Percentiles rank a stretch among this genome's conserved stretches.
These are phyloP conservation scores for Calameuta pallipes DNA, from an alignment of 2,888 invertebrate genomes.

Conservation along the genomic window DNA sequence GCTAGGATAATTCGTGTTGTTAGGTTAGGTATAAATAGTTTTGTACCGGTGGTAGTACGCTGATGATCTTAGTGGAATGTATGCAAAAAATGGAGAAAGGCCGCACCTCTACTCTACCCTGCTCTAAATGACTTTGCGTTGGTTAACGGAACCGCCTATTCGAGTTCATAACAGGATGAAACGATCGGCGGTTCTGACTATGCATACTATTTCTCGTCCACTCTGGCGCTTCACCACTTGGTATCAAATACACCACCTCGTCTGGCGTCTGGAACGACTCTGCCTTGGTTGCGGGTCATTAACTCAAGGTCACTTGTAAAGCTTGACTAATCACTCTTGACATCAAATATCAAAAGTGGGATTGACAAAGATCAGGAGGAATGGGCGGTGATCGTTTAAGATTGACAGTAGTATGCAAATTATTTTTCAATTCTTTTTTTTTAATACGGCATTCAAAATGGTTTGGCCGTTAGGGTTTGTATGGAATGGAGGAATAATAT, in stretches of 20 bases:
- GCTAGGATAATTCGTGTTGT: not conserved
- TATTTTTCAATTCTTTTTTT: not conserved
- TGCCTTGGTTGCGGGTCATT: not conserved
- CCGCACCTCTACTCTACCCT: constrained; percentile 5
- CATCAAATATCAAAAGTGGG: not conserved
- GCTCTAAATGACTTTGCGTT: constrained; percentile 4
- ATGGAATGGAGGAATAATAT: not conserved
- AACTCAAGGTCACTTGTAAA: not conserved
- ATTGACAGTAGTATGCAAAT: not conserved
- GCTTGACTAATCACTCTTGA: not conserved
- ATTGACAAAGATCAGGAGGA: not conserved
- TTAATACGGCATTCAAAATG: not conserved
- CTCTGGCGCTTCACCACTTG: not conserved
- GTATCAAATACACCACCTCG: not conserved
- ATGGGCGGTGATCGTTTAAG: not conserved
- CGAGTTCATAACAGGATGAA: constrained; percentile 6
- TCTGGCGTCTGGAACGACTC: not conserved
- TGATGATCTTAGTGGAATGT: constrained; percentile 5
- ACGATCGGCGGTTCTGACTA: not conserved
- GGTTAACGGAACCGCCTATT: constrained; percentile 10
- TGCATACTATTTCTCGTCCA: not conserved
- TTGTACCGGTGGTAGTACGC: not conserved
- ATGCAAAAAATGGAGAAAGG: constrained; percentile 9
- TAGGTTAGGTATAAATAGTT: not conserved
- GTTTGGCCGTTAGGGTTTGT: no score